Percentiles rank a stretch among this genome's conserved stretches.
Conservation (phyloP, 2,797 vertebrate species). For the Agapornis canus region DNA sequence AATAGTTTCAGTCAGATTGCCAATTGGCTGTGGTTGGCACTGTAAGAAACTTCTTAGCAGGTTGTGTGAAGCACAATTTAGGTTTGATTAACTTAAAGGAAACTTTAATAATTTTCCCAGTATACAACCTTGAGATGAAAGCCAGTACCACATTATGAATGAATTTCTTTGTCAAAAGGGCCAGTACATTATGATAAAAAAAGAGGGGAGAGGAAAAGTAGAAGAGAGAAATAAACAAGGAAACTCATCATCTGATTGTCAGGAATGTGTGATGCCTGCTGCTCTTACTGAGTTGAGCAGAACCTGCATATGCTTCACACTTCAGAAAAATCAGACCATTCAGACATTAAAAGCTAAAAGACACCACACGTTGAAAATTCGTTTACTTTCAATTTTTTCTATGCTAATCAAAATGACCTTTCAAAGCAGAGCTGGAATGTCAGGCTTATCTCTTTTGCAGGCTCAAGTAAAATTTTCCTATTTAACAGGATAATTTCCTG, state of each 20-base stretch:
- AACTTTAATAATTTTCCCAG: constrained; percentile 56
- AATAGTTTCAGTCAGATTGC: constrained; percentile 25
- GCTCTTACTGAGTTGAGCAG: background rate
- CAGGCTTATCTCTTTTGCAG: constrained; percentile 59
- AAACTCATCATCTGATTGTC: background rate
- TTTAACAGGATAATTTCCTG: constrained; percentile 69
- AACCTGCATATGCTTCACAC: background rate
- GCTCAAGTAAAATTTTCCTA: constrained; percentile 66
- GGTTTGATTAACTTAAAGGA: constrained; percentile 54
- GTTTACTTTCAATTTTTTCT: constrained; percentile 48
- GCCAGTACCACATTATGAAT: constrained; percentile 38
- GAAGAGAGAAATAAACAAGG: background rate
- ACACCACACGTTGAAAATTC: constrained; percentile 31
- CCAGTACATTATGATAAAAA: constrained; percentile 48
- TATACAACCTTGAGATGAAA: constrained; percentile 66
- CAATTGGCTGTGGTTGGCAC: background rate
- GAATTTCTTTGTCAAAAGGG: constrained; percentile 49
- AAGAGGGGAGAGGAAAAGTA: background rate
- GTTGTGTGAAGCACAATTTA: constrained; percentile 34
- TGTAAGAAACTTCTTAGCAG: constrained; percentile 32
- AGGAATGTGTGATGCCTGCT: background rate
- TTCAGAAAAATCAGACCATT: background rate
- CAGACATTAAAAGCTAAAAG: background rate
- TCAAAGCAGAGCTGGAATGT: constrained; percentile 58
- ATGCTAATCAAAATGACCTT: constrained; percentile 68